A percentile compares a stretch with the other conserved stretches of the same genome.
phyloP scores from a whole-genome alignment of 2,888 invertebrate genomes.

The Temnothorax ravouxi region DNA sequence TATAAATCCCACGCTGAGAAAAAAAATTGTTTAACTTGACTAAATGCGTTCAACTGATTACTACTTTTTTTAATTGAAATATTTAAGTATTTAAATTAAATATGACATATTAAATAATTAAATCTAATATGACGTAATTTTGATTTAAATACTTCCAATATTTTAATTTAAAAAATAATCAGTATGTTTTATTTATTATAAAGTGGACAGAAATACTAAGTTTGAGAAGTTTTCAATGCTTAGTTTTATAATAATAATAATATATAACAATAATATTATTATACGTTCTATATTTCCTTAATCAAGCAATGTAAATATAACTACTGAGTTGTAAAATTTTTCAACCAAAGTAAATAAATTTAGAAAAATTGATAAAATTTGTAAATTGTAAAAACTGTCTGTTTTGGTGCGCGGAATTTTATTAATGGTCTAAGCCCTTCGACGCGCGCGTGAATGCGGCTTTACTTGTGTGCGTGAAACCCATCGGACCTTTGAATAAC shows the following conservation, averaged over 20 bases:
- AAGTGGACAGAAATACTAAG: neutral
- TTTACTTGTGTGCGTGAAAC: neutral
- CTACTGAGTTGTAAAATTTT: neutral
- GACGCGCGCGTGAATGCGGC: neutral
- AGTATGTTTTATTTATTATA: neutral
- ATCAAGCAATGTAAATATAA: neutral
- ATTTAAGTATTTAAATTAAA: no score
- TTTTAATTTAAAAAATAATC: no score
- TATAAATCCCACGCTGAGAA: no score
- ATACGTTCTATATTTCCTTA: neutral
- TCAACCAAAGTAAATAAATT: constrained; percentile 7
- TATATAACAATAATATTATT: neutral
- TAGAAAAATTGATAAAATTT: constrained; percentile 11
- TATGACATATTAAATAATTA: no score
- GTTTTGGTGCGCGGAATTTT: neutral
- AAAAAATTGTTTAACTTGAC: no score
- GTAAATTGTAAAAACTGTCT: neutral
- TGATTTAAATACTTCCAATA: no score
- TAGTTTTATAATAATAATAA: neutral
- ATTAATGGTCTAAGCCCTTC: constrained; percentile 3
- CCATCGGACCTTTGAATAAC: constrained; percentile 42
- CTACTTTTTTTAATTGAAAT: no score
- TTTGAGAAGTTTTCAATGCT: neutral
- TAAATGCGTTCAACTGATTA: no score
- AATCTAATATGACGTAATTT: no score